Evolutionary conservation across 2,113 vertebrate species (phyloP).

Genomic region (Anolis sagrei): DNA sequence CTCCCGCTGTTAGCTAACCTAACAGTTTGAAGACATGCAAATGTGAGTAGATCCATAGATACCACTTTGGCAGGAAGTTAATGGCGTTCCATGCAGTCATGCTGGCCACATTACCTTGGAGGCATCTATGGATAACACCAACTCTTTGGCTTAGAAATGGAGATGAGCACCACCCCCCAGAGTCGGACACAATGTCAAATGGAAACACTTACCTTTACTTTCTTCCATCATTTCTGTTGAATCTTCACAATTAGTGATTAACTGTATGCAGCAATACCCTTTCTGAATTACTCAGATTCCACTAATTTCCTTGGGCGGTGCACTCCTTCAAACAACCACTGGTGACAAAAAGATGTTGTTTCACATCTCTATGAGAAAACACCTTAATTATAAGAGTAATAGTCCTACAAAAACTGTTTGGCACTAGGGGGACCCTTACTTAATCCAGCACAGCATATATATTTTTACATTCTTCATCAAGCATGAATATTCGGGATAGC

Average conservation of each 20-base stretch:
- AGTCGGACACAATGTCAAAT: too few species aligned
- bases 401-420: neutral
- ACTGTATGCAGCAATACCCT: neutral
- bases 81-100: too few species aligned
- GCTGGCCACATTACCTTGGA: too few species aligned
- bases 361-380: neutral
- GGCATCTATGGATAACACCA: too few species aligned
- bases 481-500: neutral
- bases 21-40: too few species aligned
- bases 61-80: too few species aligned
- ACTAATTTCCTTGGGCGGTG: neutral
- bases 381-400: neutral
- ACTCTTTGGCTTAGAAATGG: too few species aligned
- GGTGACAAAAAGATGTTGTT: neutral
- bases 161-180: too few species aligned
- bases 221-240: neutral
- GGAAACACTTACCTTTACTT: too few species aligned
- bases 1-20: too few species aligned
- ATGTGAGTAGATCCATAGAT: too few species aligned
- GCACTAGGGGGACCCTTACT: neutral
- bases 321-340: neutral
- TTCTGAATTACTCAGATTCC: neutral
- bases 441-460: neutral
- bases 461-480: constrained; percentile 1
- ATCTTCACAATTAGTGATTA: neutral